Percentiles rank a stretch among this genome's conserved stretches.
phyloP scores from a whole-genome alignment of 2,888 invertebrate species.

The Drosophila flavopinicola region DNA sequence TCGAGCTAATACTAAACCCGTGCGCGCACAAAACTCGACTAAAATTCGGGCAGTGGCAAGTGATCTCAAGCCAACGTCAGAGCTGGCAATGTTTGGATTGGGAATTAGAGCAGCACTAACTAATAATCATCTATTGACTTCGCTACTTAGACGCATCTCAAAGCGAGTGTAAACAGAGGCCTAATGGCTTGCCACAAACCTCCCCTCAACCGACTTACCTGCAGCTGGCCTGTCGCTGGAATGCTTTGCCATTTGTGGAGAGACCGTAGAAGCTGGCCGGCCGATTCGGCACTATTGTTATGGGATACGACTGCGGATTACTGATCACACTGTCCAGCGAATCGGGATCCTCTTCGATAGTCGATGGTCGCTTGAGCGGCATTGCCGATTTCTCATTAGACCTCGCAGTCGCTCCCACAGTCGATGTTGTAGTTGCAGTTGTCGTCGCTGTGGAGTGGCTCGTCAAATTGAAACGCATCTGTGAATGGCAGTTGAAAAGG shows the following conservation, averaged over 20 bases:
- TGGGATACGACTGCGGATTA: constrained; percentile 84
- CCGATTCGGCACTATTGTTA: constrained; percentile 84
- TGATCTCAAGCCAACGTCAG: constrained; percentile 42
- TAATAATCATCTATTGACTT: constrained; percentile 48
- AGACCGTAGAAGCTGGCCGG: constrained; percentile 82
- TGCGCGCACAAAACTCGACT: constrained; percentile 54
- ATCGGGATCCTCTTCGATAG: constrained; percentile 83
- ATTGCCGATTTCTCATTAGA: constrained; percentile 50
- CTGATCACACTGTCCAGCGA: constrained; percentile 84
- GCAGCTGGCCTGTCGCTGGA: constrained; percentile 82
- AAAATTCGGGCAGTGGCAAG: constrained; percentile 13
- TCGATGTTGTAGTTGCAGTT: constrained; percentile 8
- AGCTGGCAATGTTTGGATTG: constrained; percentile 40
- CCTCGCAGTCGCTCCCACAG: constrained; percentile 17
- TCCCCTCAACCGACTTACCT: constrained; percentile 73
- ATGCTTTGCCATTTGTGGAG: constrained; percentile 78
- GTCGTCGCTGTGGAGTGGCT: constrained; percentile 52
- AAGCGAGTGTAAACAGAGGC: constrained; percentile 29
- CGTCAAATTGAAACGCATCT: constrained; percentile 72
- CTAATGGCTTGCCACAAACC: constrained; percentile 25
- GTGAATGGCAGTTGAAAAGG: constrained; percentile 41
- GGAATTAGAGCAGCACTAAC: constrained; percentile 61
- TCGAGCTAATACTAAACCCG: constrained; percentile 18
- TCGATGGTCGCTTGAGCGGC: constrained; percentile 71
- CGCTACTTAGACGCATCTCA: constrained; percentile 41